Conservation (phyloP, 2,888 invertebrate species). For the Antheraea yamamai region DNA sequence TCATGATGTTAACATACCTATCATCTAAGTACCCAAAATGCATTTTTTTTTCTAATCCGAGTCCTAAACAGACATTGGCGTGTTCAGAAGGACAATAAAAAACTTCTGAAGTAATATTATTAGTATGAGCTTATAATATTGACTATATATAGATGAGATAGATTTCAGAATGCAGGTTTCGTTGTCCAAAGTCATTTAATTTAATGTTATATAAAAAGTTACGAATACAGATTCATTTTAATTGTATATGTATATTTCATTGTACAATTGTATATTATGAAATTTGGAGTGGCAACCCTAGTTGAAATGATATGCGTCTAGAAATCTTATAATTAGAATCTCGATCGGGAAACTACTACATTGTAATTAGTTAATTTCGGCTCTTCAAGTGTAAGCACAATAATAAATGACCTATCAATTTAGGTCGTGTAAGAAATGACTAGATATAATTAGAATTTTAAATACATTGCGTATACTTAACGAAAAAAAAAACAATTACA, state of each 20-base stretch:
- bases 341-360: background rate
- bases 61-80: too few species aligned
- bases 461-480: slow-evolving; percentile 43
- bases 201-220: too few species aligned
- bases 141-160: too few species aligned
- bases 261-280: background rate
- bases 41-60: too few species aligned
- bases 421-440: slow-evolving; percentile 45
- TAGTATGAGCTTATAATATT: too few species aligned
- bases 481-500: slow-evolving; percentile 52
- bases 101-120: too few species aligned
- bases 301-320: background rate
- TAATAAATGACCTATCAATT: slow-evolving; percentile 46
- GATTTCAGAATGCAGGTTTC: too few species aligned
- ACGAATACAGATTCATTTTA: background rate
- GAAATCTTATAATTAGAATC: slow-evolving; percentile 10
- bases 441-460: slow-evolving; percentile 38
- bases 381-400: slow-evolving; percentile 52
- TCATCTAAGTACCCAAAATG: too few species aligned
- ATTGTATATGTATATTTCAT: background rate
- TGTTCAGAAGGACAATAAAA: too few species aligned
- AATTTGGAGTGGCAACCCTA: background rate
- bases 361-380: slow-evolving; percentile 4
- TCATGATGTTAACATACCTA: too few species aligned
- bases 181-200: too few species aligned